These are phyloP conservation scores for Saguinus midas DNA, from an alignment of 2,113 vertebrate species.

Conservation along the genomic window DNA sequence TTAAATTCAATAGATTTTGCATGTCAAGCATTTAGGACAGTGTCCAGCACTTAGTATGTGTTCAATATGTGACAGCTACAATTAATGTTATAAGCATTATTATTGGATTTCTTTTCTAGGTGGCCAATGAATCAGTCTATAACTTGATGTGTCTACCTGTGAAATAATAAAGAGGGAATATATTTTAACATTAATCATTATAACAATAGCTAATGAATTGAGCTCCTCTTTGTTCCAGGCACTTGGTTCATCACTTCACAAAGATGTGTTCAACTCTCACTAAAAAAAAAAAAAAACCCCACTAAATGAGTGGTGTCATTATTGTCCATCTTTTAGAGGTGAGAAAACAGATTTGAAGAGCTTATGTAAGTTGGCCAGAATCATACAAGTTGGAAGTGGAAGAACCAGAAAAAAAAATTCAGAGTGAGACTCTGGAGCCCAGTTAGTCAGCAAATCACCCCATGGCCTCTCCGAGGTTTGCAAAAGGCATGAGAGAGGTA, in stretches of 20 bases:
- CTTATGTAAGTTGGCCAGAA: not conserved
- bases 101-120: conserved; percentile 40
- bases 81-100: not conserved
- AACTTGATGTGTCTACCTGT: conserved; percentile 16
- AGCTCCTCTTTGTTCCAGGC: not conserved
- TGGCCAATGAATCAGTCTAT: not conserved
- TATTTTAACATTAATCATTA: conserved; percentile 19
- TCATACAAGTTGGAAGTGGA: not conserved
- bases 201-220: conserved; percentile 29
- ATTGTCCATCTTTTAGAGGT: not conserved
- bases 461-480: not conserved
- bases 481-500: fast-evolving
- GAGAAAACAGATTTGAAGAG: not conserved
- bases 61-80: not conserved
- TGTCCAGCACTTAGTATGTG: not conserved
- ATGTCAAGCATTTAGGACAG: not conserved
- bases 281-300: not conserved
- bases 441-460: not conserved
- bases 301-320: not conserved
- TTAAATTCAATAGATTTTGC: not conserved
- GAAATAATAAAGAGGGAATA: not conserved
- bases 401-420: not conserved
- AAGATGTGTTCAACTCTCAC: not conserved
- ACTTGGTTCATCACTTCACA: not conserved
- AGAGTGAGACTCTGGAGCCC: not conserved